These are phyloP conservation scores for Neomicropteryx cornuta DNA, from an alignment of 1,140 invertebrate genomes.

Conservation along the genomic window DNA sequence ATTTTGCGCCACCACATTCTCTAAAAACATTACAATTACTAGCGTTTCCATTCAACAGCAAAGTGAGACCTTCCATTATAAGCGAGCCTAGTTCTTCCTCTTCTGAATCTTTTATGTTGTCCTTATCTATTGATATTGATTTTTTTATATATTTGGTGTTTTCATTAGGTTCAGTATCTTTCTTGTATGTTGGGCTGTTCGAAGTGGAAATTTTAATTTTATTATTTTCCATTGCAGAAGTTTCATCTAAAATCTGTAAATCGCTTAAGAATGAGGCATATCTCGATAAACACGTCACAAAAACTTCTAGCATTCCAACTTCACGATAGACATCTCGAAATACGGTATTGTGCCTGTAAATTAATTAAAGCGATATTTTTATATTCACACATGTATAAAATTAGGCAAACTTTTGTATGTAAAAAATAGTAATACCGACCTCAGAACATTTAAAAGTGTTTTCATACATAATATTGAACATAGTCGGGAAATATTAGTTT, in stretches of 20 bases:
- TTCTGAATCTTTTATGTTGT: slow-evolving; percentile 36
- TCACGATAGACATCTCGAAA: slow-evolving; percentile 98
- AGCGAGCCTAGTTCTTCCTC: slow-evolving; percentile 71
- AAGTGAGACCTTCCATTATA: slow-evolving; percentile 78
- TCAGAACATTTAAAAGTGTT: slow-evolving; percentile 77
- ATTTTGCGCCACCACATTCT: slow-evolving; percentile 84
- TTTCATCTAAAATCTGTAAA: slow-evolving; percentile 39
- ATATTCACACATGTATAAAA: neutral
- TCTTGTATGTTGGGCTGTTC: slow-evolving; percentile 11
- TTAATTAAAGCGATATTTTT: slow-evolving; percentile 7
- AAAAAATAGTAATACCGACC: slow-evolving; percentile 35
- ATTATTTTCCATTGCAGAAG: slow-evolving; percentile 19
- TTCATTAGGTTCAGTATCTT: slow-evolving; percentile 12
- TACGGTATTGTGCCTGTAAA: slow-evolving; percentile 69
- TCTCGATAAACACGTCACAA: slow-evolving; percentile 84
- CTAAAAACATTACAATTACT: slow-evolving; percentile 88
- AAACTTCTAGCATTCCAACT: slow-evolving; percentile 93
- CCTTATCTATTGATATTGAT: slow-evolving; percentile 39
- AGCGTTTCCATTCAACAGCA: slow-evolving; percentile 66
- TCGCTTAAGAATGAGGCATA: slow-evolving; percentile 73
- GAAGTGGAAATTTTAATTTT: slow-evolving; percentile 17
- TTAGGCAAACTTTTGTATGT: neutral
- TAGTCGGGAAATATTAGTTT: slow-evolving; percentile 63
- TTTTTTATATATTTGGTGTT: slow-evolving; percentile 28
- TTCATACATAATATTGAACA: slow-evolving; percentile 85